Evolutionary conservation across 2,113 vertebrate species (phyloP), one percentile per base, ranked within the genome.

Genomic region (Zapus hudsonius): DNA sequence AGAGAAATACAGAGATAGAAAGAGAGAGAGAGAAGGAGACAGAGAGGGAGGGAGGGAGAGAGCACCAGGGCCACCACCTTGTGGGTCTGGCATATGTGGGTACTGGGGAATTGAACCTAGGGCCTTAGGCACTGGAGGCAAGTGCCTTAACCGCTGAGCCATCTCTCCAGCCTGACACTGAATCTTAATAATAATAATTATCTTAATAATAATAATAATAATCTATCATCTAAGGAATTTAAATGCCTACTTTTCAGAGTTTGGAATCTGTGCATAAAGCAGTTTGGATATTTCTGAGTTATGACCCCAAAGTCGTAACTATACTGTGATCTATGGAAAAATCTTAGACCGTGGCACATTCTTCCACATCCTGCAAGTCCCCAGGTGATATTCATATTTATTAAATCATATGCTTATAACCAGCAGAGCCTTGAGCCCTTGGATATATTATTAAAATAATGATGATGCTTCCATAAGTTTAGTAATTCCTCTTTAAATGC

Each of bases 401-500:
- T 70, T 57, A 84, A 81, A 86, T 42, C 27, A 72, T 33, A 8
- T 55, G 13, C 57, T 87, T 82, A 42, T 73, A 90, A 76, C 36
- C 27, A 70, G 52, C 36, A 55, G 61, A 91, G 57, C 38, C 57
- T 73, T 61, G 27, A 91, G 73, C 3, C 27, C 29, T 78, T 66
- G 47, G 15, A 22, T 31, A 73, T 55, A 86, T 84, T 33, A 17
- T 20, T 81, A 52, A 52, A 52, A 52, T 15, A 52, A 52, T 52
- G 52, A 52, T 52, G 52, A 15, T 13, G 52, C 52, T 52, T 52
- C 52, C 12, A 15, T 52, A 52, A 12, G 16, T 52, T 95, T 33
- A 87, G 29, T 66, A 20, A 92, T 80, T 91, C 25, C 8, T 90
- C 63, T 83, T 91, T 73, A 84, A 83, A 74, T 84, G 47, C 16